Evolutionary conservation across 2,797 vertebrate species (phyloP).

Genomic region (Arctocebus calabarensis): DNA sequence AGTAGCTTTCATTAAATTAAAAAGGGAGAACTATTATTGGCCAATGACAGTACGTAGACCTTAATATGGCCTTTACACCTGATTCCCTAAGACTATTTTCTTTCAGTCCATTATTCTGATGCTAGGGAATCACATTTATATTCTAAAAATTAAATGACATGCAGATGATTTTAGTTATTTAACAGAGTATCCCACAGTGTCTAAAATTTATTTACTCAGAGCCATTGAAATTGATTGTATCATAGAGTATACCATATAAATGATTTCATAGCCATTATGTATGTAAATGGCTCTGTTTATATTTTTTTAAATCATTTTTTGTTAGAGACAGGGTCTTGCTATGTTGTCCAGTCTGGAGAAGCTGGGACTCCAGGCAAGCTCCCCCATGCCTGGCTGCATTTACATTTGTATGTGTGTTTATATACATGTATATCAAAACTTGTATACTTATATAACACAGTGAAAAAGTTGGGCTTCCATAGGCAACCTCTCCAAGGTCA

Average conservation of each 20-base stretch:
- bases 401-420: background rate
- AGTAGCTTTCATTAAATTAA: background rate
- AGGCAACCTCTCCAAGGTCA: background rate
- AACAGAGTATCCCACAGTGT: background rate
- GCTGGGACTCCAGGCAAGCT: background rate
- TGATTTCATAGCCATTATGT: background rate
- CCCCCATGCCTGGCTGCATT: background rate
- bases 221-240: background rate
- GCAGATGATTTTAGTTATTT: background rate
- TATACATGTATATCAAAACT: background rate
- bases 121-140: background rate
- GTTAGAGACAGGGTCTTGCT: background rate
- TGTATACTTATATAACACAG: fast-evolving
- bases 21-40: background rate
- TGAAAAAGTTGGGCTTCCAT: background rate
- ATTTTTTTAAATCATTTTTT: background rate
- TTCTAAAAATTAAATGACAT: background rate
- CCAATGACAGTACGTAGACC: background rate
- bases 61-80: background rate
- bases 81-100: background rate
- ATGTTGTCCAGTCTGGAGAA: background rate
- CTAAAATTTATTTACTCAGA: background rate
- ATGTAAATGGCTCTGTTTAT: background rate
- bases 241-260: background rate
- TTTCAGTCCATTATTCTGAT: no score